phyloP scores from a whole-genome alignment of 2,797 vertebrate species.

The Epinephelus coioides region DNA sequence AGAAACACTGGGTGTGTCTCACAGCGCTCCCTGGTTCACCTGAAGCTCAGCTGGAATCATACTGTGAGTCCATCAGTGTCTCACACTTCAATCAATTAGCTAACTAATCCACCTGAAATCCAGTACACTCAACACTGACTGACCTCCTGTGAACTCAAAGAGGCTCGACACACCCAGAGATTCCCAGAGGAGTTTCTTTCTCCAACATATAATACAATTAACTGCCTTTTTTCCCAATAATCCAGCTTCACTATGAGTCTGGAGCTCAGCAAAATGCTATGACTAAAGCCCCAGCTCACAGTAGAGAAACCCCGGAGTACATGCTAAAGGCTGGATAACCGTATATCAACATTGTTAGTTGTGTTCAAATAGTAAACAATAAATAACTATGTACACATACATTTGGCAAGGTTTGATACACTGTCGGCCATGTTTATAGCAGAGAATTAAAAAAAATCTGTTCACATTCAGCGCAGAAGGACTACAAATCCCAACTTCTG shows the following conservation, averaged over 20 bases:
- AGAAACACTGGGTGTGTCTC: neutral
- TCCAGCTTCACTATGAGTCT: neutral
- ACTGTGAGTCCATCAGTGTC: neutral
- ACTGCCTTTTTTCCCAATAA: neutral
- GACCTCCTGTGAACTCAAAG: slow-evolving; percentile 1
- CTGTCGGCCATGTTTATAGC: slow-evolving; percentile 23
- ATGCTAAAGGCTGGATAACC: slow-evolving; percentile 34
- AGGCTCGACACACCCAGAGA: neutral
- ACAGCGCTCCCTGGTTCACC: neutral
- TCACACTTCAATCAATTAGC: neutral
- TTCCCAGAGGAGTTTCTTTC: neutral
- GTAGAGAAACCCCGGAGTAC: neutral
- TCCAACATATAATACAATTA: neutral
- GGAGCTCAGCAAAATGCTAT: slow-evolving; percentile 22
- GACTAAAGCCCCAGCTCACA: slow-evolving; percentile 20
- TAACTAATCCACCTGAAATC: slow-evolving; percentile 1
- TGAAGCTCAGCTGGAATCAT: neutral
- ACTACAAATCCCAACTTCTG: slow-evolving; percentile 27
- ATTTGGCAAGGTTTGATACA: slow-evolving; percentile 45
- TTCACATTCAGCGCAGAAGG: slow-evolving; percentile 47
- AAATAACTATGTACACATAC: slow-evolving; percentile 60
- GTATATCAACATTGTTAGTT: slow-evolving; percentile 55
- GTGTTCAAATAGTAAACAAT: slow-evolving; percentile 58
- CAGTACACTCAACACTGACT: neutral
- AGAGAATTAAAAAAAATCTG: slow-evolving; percentile 20